Evolutionary conservation across 2,888 invertebrate species (phyloP).

Genomic region (Atethmia centrago): DNA sequence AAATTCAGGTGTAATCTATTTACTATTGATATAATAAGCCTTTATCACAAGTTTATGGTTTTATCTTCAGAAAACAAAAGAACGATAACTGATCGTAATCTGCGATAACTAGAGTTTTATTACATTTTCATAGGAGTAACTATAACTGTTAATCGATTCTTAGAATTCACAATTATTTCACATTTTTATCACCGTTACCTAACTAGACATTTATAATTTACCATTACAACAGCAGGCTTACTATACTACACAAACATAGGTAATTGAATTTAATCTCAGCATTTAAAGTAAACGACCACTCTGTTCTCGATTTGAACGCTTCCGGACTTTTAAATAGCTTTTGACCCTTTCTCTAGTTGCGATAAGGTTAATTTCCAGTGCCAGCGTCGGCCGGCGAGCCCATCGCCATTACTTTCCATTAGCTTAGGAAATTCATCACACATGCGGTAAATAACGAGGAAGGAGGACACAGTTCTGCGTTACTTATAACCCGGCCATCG

Average conservation of each 20-base stretch:
- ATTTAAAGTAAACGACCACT: conserved; percentile 42
- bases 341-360: conserved; percentile 66
- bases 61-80: conserved; percentile 45
- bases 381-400: conserved; percentile 62
- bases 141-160: conserved; percentile 33
- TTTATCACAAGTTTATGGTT: conserved; percentile 10
- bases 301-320: conserved; percentile 58
- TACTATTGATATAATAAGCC: conserved; percentile 19
- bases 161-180: conserved; percentile 25
- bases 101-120: conserved; percentile 30
- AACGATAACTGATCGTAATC: conserved; percentile 29
- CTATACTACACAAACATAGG: conserved; percentile 3
- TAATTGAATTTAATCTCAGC: conserved; percentile 29
- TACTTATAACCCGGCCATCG: conserved; percentile 74
- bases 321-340: conserved; percentile 69
- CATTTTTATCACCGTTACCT: conserved; percentile 17
- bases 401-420: conserved; percentile 75
- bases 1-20: conserved; percentile 26
- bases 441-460: conserved; percentile 67
- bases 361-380: conserved; percentile 74
- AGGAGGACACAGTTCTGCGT: conserved; percentile 60
- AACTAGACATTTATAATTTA: conserved; percentile 19
- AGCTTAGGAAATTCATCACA: conserved; percentile 76
- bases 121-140: conserved; percentile 20
- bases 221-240: not conserved